phyloP scores from a whole-genome alignment of 2,113 vertebrate genomes.

The Accipiter virgatus region DNA sequence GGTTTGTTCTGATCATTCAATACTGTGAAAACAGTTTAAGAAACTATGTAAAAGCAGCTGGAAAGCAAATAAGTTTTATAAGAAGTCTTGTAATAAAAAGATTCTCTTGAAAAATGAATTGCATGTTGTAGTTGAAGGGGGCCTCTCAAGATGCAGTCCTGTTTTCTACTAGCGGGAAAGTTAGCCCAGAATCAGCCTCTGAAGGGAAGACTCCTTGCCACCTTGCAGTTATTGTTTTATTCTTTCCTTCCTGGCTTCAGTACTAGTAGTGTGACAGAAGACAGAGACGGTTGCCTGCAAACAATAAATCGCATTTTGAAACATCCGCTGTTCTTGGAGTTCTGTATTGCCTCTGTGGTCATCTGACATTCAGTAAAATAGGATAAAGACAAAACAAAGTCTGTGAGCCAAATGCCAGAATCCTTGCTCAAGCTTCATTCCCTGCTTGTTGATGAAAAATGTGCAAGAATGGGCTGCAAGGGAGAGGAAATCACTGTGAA shows the following conservation, averaged over 20 bases:
- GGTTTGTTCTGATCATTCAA: conserved; percentile 45
- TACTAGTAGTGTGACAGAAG: neutral
- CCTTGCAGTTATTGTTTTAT: neutral
- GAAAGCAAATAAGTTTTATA: conserved; percentile 38
- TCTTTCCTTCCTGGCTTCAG: neutral
- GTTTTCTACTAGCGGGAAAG: neutral
- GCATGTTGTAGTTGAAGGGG: neutral
- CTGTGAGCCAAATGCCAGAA: neutral
- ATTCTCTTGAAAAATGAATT: conserved; percentile 28
- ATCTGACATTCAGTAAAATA: neutral
- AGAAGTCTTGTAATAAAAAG: conserved; percentile 26
- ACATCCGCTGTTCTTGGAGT: neutral
- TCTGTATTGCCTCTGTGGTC: neutral
- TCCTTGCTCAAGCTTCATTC: neutral
- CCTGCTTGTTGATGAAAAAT: neutral
- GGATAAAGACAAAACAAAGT: conserved; percentile 34
- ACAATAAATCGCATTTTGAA: neutral
- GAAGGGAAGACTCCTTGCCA: neutral
- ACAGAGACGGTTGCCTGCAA: neutral
- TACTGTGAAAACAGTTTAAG: conserved; percentile 32
- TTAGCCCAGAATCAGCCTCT: neutral
- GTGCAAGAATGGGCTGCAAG: neutral
- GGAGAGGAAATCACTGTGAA: neutral
- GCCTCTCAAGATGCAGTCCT: neutral
- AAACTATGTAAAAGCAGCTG: conserved; percentile 23